A percentile compares a stretch with the other conserved stretches of the same genome.
Evolutionary conservation across 2,888 invertebrate genomes (phyloP).

Genomic region (Sturmia bella): DNA sequence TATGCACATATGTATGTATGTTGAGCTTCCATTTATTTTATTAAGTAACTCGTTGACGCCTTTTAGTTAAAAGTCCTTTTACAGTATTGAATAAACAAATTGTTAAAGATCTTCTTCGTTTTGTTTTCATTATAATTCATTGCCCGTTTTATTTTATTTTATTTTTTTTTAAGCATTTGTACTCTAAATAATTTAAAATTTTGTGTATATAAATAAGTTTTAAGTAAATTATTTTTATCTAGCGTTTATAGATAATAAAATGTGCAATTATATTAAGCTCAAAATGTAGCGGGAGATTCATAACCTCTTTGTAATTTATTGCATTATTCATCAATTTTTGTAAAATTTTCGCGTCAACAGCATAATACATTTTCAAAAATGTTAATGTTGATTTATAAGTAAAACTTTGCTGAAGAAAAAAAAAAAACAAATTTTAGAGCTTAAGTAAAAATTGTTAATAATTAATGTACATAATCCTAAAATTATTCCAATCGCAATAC

Average conservation of each 20-base stretch:
- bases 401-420: too few species aligned
- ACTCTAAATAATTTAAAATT: constrained; percentile 49
- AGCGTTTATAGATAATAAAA: constrained; percentile 5
- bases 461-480: too few species aligned
- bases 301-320: too few species aligned
- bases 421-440: too few species aligned
- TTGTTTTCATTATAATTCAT: not conserved
- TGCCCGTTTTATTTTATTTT: not conserved
- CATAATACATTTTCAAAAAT: too few species aligned
- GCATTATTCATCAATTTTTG: too few species aligned
- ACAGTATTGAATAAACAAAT: constrained; percentile 53
- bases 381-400: too few species aligned
- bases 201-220: constrained; percentile 53
- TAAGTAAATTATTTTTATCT: constrained; percentile 64
- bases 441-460: too few species aligned
- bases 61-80: constrained; percentile 29
- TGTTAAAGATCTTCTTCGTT: not conserved
- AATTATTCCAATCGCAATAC: too few species aligned
- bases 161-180: constrained; percentile 40
- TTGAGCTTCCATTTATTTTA: constrained; percentile 63
- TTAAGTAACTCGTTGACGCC: not conserved
- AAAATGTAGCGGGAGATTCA: not conserved
- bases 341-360: too few species aligned
- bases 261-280: not conserved
- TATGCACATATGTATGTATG: constrained; percentile 1